phyloP scores from a whole-genome alignment of 2,797 vertebrate genomes.

The Limnodromus scolopaceus region DNA sequence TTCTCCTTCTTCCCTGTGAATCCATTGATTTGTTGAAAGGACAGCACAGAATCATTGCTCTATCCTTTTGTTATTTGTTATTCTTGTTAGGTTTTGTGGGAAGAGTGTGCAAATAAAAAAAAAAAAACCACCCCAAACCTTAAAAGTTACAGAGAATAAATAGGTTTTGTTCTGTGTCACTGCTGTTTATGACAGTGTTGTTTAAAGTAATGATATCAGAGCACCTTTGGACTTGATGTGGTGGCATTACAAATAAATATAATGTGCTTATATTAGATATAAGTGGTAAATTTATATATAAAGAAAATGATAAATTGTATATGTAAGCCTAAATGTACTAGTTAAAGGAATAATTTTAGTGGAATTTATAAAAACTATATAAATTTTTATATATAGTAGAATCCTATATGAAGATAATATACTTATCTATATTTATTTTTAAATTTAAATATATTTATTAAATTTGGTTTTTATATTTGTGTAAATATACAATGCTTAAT shows the following conservation, averaged over 20 bases:
- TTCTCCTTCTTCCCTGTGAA: neutral
- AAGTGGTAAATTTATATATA: neutral
- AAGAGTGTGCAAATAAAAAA: neutral
- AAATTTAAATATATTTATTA: neutral
- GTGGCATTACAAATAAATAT: neutral
- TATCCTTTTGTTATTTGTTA: neutral
- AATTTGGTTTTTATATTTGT: neutral
- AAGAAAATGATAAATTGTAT: neutral
- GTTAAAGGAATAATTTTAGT: neutral
- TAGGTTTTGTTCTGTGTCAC: neutral
- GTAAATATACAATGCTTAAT: neutral
- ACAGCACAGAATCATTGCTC: neutral
- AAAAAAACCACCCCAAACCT: fast-evolving
- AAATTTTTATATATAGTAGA: neutral
- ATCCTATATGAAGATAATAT: neutral
- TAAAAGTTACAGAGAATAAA: neutral
- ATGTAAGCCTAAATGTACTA: neutral
- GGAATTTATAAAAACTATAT: neutral
- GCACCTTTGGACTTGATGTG: neutral
- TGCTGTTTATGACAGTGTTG: neutral
- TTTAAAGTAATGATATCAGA: neutral
- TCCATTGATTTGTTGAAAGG: neutral
- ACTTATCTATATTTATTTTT: neutral
- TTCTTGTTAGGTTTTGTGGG: neutral
- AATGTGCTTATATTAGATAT: neutral